Conservation (phyloP, 2,113 vertebrate genomes). For the Engystomops pustulosus region DNA sequence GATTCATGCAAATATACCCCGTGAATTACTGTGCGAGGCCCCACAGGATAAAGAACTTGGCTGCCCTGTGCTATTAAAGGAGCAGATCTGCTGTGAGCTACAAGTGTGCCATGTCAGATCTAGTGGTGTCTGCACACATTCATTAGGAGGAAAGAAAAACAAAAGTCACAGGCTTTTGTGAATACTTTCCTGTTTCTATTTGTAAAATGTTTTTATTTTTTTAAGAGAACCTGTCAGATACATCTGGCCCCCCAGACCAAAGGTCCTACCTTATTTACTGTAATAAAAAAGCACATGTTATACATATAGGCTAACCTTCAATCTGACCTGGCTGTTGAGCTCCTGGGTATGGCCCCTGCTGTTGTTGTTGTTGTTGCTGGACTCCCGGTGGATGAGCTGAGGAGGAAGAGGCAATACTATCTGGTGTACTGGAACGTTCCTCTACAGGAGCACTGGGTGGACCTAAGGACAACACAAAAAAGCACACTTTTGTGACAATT, state of each 20-base stretch:
- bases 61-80: neutral
- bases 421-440: slow-evolving; percentile 93
- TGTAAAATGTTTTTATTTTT: no score
- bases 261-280: no score
- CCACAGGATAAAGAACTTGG: neutral
- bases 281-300: neutral
- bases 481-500: no score
- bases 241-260: no score
- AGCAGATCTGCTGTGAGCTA: no score
- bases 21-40: neutral
- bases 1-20: neutral
- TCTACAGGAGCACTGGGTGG: slow-evolving; percentile 81
- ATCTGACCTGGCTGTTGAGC: slow-evolving; percentile 82
- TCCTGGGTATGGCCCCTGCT: slow-evolving; percentile 85
- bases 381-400: slow-evolving; percentile 88
- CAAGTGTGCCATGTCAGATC: no score
- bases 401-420: slow-evolving; percentile 94
- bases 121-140: neutral
- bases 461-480: slow-evolving; percentile 65
- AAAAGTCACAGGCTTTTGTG: no score
- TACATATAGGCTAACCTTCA: slow-evolving; percentile 82
- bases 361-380: slow-evolving; percentile 82
- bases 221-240: no score
- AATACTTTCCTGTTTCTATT: no score
- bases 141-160: neutral